These are phyloP conservation scores for Mareca penelope DNA, from an alignment of 2,797 vertebrate species.

Conservation along the genomic window DNA sequence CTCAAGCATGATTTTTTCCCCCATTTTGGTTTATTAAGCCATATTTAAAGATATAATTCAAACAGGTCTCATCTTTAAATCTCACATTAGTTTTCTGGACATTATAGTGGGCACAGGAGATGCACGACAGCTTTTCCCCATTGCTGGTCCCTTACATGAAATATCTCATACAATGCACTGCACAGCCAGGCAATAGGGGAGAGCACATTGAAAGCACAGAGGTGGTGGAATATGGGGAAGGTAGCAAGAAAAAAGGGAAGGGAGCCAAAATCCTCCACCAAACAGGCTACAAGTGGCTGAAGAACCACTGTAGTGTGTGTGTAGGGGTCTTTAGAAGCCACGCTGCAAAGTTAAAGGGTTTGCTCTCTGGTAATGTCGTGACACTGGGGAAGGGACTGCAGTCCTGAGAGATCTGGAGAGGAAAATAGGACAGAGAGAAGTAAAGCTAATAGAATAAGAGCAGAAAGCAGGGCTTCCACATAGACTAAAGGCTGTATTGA, in stretches of 20 bases:
- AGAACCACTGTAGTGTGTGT: background rate
- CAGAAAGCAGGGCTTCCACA: conserved; percentile 21
- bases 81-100: background rate
- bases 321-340: background rate
- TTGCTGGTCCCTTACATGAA: background rate
- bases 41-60: background rate
- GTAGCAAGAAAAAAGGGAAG: background rate
- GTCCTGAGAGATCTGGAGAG: background rate
- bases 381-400: background rate
- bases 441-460: background rate
- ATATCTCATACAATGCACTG: background rate
- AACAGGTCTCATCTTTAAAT: background rate
- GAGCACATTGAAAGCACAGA: background rate
- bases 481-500: conserved; percentile 16
- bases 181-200: background rate
- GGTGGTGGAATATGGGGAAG: background rate
- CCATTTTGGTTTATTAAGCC: background rate
- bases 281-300: background rate
- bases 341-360: background rate
- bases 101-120: background rate
- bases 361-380: background rate
- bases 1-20: background rate
- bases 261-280: background rate
- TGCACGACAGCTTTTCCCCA: fast-evolving
- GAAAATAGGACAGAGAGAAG: background rate